Evolutionary conservation across 2,888 invertebrate species (phyloP).

Genomic region (Oxytorus armatus): DNA sequence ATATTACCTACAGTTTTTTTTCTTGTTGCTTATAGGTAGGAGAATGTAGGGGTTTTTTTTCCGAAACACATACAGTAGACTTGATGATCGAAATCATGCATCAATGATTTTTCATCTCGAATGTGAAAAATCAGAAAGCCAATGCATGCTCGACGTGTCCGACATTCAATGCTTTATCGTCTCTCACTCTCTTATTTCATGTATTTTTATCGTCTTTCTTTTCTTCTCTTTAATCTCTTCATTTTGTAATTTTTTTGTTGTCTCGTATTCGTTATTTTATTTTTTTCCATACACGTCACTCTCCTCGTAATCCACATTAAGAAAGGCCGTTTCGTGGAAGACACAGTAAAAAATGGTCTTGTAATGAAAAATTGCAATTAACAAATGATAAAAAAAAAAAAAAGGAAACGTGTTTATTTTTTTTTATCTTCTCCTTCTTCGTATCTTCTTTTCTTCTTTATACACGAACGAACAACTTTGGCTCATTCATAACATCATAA

Average conservation of each 20-base stretch:
- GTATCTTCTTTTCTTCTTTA: constrained; percentile 34
- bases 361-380: constrained; percentile 69
- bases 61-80: constrained; percentile 70
- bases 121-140: constrained; percentile 59
- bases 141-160: constrained; percentile 56
- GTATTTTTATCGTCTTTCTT: constrained; percentile 61
- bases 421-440: constrained; percentile 28
- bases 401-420: constrained; percentile 60
- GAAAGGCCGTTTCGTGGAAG: constrained; percentile 74
- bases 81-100: constrained; percentile 66
- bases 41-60: constrained; percentile 67
- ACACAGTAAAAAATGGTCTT: constrained; percentile 74
- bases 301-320: constrained; percentile 71
- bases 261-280: constrained; percentile 55
- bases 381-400: constrained; percentile 32
- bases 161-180: constrained; percentile 36
- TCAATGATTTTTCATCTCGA: constrained; percentile 59
- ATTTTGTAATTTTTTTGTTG: constrained; percentile 37
- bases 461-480: constrained; percentile 68
- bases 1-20: constrained; percentile 65
- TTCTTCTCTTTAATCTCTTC: constrained; percentile 25
- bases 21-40: constrained; percentile 66
- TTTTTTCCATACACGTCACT: constrained; percentile 43
- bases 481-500: constrained; percentile 70
- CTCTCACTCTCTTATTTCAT: constrained; percentile 15